Evolutionary conservation across 1,140 invertebrate species (phyloP).

Genomic region (Drosophila punjabiensis): DNA sequence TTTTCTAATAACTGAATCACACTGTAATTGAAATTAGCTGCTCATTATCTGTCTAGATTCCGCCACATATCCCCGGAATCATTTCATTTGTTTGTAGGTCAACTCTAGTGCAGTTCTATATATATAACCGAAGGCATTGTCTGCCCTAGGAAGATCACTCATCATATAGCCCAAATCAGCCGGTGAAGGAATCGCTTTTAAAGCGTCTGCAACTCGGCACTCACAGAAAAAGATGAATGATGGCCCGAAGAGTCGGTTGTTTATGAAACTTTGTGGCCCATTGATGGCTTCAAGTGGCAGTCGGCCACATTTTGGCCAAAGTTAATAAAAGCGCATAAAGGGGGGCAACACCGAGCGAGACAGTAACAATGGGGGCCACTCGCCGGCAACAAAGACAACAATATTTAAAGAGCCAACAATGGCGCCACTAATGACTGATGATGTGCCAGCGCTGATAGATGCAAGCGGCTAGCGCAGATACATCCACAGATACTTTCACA

Average conservation of each 20-base stretch:
- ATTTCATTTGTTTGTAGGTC: constrained; percentile 58
- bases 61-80: not conserved
- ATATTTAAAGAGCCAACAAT: constrained; percentile 66
- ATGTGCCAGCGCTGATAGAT: constrained; percentile 81
- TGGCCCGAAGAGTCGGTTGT: constrained; percentile 64
- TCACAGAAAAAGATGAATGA: constrained; percentile 71
- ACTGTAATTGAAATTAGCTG: constrained; percentile 18
- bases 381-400: constrained; percentile 52
- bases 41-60: constrained; percentile 19
- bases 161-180: constrained; percentile 69
- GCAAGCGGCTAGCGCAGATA: constrained; percentile 60
- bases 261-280: constrained; percentile 51
- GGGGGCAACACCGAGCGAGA: constrained; percentile 25
- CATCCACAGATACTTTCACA: constrained; percentile 22
- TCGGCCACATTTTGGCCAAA: constrained; percentile 73
- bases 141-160: constrained; percentile 59
- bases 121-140: constrained; percentile 35
- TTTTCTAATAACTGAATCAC: too few species aligned
- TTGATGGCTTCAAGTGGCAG: constrained; percentile 79
- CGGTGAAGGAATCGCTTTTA: constrained; percentile 37
- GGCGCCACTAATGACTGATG: constrained; percentile 84
- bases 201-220: constrained; percentile 40
- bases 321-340: constrained; percentile 80
- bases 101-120: constrained; percentile 56
- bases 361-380: constrained; percentile 64